Evolutionary conservation across 1,140 invertebrate species (phyloP), one percentile per base, ranked within the genome.

Genomic region (Melipona quadrifasciata): DNA sequence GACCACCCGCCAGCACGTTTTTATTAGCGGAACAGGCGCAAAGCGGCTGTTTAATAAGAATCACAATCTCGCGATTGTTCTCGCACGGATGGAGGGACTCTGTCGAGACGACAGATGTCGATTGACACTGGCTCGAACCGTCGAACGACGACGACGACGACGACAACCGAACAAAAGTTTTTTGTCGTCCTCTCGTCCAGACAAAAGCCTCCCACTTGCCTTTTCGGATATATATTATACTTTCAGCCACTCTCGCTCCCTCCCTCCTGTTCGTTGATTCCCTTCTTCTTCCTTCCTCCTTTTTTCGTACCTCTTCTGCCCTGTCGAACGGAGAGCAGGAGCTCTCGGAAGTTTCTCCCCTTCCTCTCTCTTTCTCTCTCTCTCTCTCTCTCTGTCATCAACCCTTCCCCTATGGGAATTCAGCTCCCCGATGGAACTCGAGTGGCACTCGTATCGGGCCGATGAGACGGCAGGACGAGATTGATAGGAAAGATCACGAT

Each of bases 161-260:
- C 68, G 67, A 47, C 6, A 24, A 51, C 5, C 61, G 75, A 82
- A 89, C 80, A 89, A 89, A 86, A 88, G 65, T 73, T 81, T 80
- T 68, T 31, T 68, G 31, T 27, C 79, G 53, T 74, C 24, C 64
- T 80, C 68, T 68, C n/a, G 58, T 64, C 64, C 34, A 55, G 65
- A 83, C 81, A 83, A 83, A 70, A 58, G 74, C 39, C 61, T 57
- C 27, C 80, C 68, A 64, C 67, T 80, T 80, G 64, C 73, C 80
- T 86, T 89, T 89, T 89, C 84, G 87, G 79, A 89, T 89, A 89
- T 47, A 47, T 47, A 47, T 47, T 47, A 47, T 82, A 86, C 65
- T 89, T 86, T 80, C 51, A 75, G 84, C 68, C 78, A 78, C 34
- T 34, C 39, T 51, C 68, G n/a, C 34, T 24, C 39, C 34, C 31